phyloP scores from a whole-genome alignment of 2,113 vertebrate genomes.

The Microcebus ravelobensis region DNA sequence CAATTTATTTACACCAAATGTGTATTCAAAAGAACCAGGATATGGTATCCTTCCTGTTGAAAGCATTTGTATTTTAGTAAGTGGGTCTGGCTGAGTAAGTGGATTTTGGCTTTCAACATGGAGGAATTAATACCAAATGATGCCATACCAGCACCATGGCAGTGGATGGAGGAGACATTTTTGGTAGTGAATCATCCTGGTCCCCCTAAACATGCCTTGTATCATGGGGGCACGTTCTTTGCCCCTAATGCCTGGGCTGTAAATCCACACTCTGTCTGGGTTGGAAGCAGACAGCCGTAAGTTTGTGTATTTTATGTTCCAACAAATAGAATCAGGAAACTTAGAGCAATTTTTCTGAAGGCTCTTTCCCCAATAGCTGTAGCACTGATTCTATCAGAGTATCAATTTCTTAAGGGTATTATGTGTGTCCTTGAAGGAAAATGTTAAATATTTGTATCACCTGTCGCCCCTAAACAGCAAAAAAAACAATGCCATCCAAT shows the following conservation, averaged over 20 bases:
- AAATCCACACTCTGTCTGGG: background rate
- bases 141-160: background rate
- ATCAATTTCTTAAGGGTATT: constrained; percentile 4
- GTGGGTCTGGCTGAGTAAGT: background rate
- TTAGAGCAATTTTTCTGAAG: background rate
- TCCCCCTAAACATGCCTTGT: background rate
- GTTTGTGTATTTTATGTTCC: background rate
- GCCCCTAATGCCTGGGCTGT: background rate
- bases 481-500: background rate
- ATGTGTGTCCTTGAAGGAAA: background rate
- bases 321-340: background rate
- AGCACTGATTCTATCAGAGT: background rate
- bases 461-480: background rate
- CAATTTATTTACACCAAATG: background rate
- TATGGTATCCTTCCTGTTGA: background rate
- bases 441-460: background rate
- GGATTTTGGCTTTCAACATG: background rate
- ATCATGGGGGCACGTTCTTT: background rate
- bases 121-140: background rate
- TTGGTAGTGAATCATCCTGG: background rate
- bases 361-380: background rate
- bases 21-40: background rate
- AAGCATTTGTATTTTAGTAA: background rate
- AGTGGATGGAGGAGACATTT: background rate
- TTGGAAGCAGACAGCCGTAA: background rate